A percentile compares a stretch with the other conserved stretches of the same genome.
phyloP scores from a whole-genome alignment of 2,113 vertebrate genomes.

The Ariopsis seemanni region DNA sequence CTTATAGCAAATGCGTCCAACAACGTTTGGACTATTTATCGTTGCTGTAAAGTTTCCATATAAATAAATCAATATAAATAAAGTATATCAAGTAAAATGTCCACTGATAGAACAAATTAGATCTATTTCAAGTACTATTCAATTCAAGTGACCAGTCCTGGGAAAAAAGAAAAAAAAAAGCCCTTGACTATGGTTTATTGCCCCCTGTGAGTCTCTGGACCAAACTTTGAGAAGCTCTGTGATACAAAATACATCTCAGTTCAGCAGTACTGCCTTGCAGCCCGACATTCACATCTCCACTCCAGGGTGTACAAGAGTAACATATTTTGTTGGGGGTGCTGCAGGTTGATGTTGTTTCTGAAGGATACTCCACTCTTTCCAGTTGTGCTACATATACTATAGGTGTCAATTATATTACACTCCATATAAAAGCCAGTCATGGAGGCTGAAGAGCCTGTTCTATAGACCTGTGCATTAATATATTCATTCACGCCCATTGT shows the following conservation, averaged over 20 bases:
- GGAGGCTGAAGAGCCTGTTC: constrained; percentile 61
- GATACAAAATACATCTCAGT: not conserved
- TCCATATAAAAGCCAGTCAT: constrained; percentile 63
- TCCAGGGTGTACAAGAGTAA: constrained; percentile 56
- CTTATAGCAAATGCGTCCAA: not conserved
- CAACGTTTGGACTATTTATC: not conserved
- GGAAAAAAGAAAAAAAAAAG: not conserved
- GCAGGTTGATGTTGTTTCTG: constrained; percentile 42
- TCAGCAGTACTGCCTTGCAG: not conserved
- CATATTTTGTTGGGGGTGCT: constrained; percentile 58
- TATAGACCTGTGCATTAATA: constrained; percentile 60
- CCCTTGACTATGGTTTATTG: not conserved
- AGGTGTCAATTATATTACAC: constrained; percentile 68
- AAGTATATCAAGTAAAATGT: not conserved
- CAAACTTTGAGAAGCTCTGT: not conserved
- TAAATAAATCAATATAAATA: not conserved
- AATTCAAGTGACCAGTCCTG: too few relatives aligned
- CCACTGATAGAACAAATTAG: not conserved
- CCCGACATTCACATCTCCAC: constrained; percentile 19
- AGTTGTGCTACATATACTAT: constrained; percentile 64
- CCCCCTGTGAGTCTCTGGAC: not conserved
- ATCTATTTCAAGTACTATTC: too few relatives aligned
- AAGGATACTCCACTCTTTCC: constrained; percentile 62
- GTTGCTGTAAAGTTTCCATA: not conserved
- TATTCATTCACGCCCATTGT: constrained; percentile 33